Base-by-base conservation (phyloP, 2,888 invertebrate genomes). In the Cecidostiba fungosa region DNA sequence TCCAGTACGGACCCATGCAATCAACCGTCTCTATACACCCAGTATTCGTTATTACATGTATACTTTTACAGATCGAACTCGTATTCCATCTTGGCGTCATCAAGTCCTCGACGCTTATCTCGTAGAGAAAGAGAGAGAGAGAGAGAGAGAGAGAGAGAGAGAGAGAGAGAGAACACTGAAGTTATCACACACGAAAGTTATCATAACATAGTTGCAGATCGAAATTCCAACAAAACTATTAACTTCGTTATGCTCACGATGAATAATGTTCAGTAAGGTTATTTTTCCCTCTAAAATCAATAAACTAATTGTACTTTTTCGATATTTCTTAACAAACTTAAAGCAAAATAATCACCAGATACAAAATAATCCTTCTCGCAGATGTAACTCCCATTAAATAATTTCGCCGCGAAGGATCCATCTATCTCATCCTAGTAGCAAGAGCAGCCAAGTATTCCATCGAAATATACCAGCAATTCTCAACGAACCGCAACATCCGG, bases 1-100 rank as follows among this genome's bases (percentile, higher is more conserved):
- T 72, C 50, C 74, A 85, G 10, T 8, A 19, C 70, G 86, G 81
- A 83, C 69, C 62, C 43, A 14, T 69, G 77, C 73, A 77, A 74
- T 82, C 82, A 77, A 85, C 76, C 23, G 54, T 62, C 73, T 79
- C 47, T 12, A 32, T 43, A 59, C 6, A n/a, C 29, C n/a, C 23
- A 19, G 50, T 47, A 23, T 36, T n/a, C 4, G 29, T 39, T 19
- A 62, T 16, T 32, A 23, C 47, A 12, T 50, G 12, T 36, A 32
- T 54, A 16, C 8, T 19, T 77, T 36, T 26, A 14, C 14, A 6
- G 3, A 4, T 29, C 39, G 16, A 29, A 47, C n/a, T 82, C 74
- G 54, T 80, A 70, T 74, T 80, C 23, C 16, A 69, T 50, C 32
- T 80, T 3, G n/a, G 16, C 16, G 70, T 4, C 79, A 80, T 80